Evolutionary conservation across 2,888 invertebrate species (phyloP).

Genomic region (Exocentrus adspersus): DNA sequence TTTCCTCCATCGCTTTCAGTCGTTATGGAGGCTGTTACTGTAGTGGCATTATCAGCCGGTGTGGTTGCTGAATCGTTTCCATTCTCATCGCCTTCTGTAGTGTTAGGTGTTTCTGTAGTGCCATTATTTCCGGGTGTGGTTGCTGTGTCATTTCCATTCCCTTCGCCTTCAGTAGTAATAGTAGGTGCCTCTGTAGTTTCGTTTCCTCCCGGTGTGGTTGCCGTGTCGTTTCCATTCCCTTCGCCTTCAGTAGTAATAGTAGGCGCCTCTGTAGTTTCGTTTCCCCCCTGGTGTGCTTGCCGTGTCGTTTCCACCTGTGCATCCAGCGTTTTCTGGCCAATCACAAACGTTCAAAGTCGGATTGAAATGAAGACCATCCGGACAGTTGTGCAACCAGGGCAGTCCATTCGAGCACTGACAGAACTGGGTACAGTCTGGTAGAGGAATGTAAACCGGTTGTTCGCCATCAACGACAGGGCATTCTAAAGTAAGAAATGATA

Average conservation of each 20-base stretch:
- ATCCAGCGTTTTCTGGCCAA: slow-evolving; percentile 36
- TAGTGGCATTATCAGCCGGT: too few relatives aligned
- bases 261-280: neutral
- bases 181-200: too few relatives aligned
- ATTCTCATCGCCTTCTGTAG: too few relatives aligned
- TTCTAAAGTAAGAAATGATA: neutral
- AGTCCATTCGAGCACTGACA: slow-evolving; percentile 44
- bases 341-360: slow-evolving; percentile 38
- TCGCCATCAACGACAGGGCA: slow-evolving; percentile 34
- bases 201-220: too few relatives aligned
- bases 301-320: neutral
- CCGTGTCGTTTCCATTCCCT: too few relatives aligned
- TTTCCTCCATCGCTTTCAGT: neutral
- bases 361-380: slow-evolving; percentile 38
- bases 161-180: neutral
- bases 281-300: neutral
- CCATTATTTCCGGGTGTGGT: too few relatives aligned
- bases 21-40: too few relatives aligned
- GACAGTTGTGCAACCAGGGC: slow-evolving; percentile 36
- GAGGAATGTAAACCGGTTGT: slow-evolving; percentile 32
- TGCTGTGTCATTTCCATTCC: neutral
- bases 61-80: too few relatives aligned
- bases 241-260: neutral
- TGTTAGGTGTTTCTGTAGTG: too few relatives aligned
- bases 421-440: slow-evolving; percentile 39